Evolutionary conservation across 2,113 vertebrate species (phyloP).

Genomic region (Nettapus auritus): DNA sequence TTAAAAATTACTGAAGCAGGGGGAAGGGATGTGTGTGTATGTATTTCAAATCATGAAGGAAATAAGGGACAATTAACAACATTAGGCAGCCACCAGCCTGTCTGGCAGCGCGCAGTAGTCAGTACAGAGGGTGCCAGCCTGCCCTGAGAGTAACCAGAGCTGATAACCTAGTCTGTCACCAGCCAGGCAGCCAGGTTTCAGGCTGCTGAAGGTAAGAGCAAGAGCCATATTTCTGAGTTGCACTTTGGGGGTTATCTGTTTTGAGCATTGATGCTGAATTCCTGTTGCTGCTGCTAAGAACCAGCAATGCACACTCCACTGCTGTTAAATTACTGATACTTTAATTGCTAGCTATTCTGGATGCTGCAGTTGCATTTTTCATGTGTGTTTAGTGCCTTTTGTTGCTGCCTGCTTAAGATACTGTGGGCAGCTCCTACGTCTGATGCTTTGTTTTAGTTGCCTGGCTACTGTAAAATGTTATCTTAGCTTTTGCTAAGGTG

Average conservation of each 20-base stretch:
- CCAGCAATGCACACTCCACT: constrained; percentile 3
- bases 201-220: constrained; percentile 23
- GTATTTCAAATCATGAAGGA: constrained; percentile 2
- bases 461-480: constrained; percentile 64
- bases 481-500: constrained; percentile 49
- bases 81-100: neutral
- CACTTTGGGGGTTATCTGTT: neutral
- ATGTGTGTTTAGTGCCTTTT: constrained; percentile 40
- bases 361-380: constrained; percentile 24
- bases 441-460: constrained; percentile 64
- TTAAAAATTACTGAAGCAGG: neutral
- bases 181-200: neutral
- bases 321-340: neutral
- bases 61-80: neutral
- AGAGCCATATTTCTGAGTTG: neutral
- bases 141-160: neutral
- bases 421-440: constrained; percentile 11
- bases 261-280: constrained; percentile 17
- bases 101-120: neutral
- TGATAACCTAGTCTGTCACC: neutral
- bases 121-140: neutral
- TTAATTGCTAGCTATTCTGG: constrained; percentile 49
- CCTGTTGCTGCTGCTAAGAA: neutral
- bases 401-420: constrained; percentile 30
- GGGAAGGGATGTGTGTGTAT: neutral